phyloP scores from a whole-genome alignment of 2,797 vertebrate genomes.

The Salarias fasciatus region DNA sequence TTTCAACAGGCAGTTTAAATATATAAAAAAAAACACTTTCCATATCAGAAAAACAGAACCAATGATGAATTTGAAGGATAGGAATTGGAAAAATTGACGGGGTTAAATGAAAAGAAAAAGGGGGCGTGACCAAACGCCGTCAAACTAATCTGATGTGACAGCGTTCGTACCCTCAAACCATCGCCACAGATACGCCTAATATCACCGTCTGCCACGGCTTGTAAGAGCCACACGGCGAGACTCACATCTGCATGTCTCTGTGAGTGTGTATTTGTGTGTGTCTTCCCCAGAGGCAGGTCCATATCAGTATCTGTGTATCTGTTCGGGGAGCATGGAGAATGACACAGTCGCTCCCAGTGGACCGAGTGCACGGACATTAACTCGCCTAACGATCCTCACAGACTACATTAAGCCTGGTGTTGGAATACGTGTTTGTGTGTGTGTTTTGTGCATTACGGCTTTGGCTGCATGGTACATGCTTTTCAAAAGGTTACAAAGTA shows the following conservation, averaged over 20 bases:
- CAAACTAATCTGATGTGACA: slow-evolving; percentile 77
- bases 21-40: too few species aligned
- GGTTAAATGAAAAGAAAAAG: slow-evolving; percentile 21
- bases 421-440: slow-evolving; percentile 9
- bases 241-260: slow-evolving; percentile 33
- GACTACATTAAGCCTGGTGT: slow-evolving; percentile 54
- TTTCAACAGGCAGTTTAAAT: slow-evolving; percentile 42
- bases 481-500: slow-evolving; percentile 59
- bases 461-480: slow-evolving; percentile 13
- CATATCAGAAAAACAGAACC: too few species aligned
- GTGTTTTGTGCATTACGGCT: slow-evolving; percentile 18
- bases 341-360: slow-evolving; percentile 65
- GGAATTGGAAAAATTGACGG: slow-evolving; percentile 3
- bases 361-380: slow-evolving; percentile 74
- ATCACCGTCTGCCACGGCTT: slow-evolving; percentile 59
- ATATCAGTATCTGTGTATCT: slow-evolving; percentile 65
- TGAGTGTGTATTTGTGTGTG: slow-evolving; percentile 15
- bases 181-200: slow-evolving; percentile 63
- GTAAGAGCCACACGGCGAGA: slow-evolving; percentile 46
- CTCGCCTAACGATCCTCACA: slow-evolving; percentile 75
- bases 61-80: too few species aligned
- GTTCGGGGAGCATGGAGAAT: slow-evolving; percentile 66
- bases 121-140: slow-evolving; percentile 45
- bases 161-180: slow-evolving; percentile 54
- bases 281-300: slow-evolving; percentile 57